These are phyloP conservation scores for Schizothorax lantsangensis DNA, from an alignment of 2,797 vertebrate genomes.

Conservation along the genomic window DNA sequence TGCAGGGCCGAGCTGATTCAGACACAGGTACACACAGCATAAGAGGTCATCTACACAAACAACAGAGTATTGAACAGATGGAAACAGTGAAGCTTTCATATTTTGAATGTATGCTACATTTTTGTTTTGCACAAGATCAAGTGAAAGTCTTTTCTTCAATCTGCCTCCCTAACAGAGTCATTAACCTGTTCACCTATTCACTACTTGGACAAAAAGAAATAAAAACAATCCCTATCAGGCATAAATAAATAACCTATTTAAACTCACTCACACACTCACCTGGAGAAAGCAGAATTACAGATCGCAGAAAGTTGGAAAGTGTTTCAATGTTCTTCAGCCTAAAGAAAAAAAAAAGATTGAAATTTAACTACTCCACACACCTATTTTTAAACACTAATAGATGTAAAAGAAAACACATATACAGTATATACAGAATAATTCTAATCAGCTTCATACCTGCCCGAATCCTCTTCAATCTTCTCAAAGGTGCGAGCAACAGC, in stretches of 20 bases:
- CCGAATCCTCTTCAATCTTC: constrained; percentile 90
- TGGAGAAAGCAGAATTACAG: constrained; percentile 86
- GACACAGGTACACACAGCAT: constrained; percentile 88
- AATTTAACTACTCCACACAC: neutral
- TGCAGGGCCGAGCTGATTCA: constrained; percentile 89
- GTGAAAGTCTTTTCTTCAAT: neutral
- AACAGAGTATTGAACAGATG: neutral
- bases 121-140: neutral
- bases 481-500: constrained; percentile 91
- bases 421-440: neutral
- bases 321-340: constrained; percentile 92
- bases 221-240: neutral
- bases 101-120: neutral
- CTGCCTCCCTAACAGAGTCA: neutral
- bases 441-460: constrained; percentile 78
- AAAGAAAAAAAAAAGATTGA: neutral
- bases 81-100: neutral
- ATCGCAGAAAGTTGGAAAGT: constrained; percentile 88
- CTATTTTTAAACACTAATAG: neutral
- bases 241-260: neutral
- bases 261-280: constrained; percentile 50
- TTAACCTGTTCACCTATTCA: neutral
- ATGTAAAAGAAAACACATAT: neutral
- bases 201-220: neutral
- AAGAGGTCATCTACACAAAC: constrained; percentile 81